Conservation (phyloP, 2,797 vertebrate species). For the Micrastur ruficollis region DNA sequence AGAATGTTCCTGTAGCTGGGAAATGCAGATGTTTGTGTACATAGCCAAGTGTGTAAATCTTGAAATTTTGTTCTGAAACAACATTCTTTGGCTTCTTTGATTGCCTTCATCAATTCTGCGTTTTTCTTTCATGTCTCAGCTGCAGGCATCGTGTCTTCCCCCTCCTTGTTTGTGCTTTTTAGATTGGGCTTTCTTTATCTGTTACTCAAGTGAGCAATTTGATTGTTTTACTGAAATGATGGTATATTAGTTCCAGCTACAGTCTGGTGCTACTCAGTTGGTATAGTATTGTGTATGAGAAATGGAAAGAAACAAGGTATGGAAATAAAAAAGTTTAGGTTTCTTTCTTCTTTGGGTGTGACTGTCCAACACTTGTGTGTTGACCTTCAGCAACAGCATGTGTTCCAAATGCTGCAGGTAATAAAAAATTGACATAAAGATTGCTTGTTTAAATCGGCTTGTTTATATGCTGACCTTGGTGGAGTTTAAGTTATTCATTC, state of each 20-base stretch:
- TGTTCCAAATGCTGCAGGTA: background rate
- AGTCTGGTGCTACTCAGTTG: background rate
- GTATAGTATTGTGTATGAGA: background rate
- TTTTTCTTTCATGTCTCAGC: background rate
- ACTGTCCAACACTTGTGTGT: background rate
- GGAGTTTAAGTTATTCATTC: background rate
- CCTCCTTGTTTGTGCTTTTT: background rate
- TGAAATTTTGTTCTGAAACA: background rate
- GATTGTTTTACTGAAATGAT: background rate
- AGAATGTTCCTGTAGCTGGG: background rate
- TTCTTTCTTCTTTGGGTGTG: background rate
- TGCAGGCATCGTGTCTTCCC: background rate
- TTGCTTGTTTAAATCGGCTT: background rate
- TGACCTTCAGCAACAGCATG: background rate
- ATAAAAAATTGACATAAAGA: constrained; percentile 11
- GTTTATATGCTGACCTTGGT: background rate
- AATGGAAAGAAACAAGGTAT: background rate
- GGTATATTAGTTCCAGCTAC: background rate
- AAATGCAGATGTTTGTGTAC: background rate
- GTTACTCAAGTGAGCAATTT: background rate
- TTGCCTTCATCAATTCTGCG: background rate
- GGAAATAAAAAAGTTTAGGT: background rate
- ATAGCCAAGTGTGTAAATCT: background rate
- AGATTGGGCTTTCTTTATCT: background rate
- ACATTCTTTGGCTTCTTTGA: background rate